A percentile compares a stretch with the other conserved stretches of the same genome.
Conservation (phyloP, 1,140 invertebrate species). For the Tribolium castaneum region DNA sequence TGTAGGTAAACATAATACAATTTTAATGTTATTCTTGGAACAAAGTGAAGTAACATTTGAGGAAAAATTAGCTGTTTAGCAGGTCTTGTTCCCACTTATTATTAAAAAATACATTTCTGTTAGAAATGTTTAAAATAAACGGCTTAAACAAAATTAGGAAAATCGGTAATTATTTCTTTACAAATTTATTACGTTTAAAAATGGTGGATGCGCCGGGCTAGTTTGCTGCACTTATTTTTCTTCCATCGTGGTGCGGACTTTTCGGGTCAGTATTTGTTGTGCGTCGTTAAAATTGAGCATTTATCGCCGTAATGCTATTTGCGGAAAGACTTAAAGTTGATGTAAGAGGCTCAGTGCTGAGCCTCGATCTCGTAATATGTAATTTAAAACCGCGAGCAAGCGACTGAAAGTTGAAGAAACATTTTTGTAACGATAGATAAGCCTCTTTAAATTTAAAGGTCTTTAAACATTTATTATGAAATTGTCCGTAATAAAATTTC, state of each 20-base stretch:
- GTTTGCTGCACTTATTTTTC: too few relatives aligned
- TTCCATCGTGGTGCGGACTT: too few relatives aligned
- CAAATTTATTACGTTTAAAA: too few relatives aligned
- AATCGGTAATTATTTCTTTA: not conserved
- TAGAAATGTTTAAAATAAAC: too few relatives aligned
- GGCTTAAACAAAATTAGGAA: too few relatives aligned
- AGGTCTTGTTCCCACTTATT: not conserved
- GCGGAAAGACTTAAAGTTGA: not conserved
- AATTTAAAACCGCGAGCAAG: not conserved
- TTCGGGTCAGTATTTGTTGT: too few relatives aligned
- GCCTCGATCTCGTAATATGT: not conserved
- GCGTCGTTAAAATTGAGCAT: not conserved
- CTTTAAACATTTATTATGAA: conserved; percentile 12
- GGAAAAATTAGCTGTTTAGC: not conserved
- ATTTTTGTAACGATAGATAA: conserved; percentile 11
- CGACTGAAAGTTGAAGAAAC: not conserved
- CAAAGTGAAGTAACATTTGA: not conserved
- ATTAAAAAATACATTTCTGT: too few relatives aligned
- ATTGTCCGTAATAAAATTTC: conserved; percentile 21
- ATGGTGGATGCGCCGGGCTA: conserved; percentile 6
- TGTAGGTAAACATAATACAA: not conserved
- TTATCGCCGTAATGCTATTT: not conserved
- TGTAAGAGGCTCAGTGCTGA: not conserved
- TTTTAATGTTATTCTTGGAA: not conserved
- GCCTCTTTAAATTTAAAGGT: not conserved